Evolutionary conservation across 92 coral and sea anemone species (phyloP).

Genomic region (Micromussa lordhowensis): DNA sequence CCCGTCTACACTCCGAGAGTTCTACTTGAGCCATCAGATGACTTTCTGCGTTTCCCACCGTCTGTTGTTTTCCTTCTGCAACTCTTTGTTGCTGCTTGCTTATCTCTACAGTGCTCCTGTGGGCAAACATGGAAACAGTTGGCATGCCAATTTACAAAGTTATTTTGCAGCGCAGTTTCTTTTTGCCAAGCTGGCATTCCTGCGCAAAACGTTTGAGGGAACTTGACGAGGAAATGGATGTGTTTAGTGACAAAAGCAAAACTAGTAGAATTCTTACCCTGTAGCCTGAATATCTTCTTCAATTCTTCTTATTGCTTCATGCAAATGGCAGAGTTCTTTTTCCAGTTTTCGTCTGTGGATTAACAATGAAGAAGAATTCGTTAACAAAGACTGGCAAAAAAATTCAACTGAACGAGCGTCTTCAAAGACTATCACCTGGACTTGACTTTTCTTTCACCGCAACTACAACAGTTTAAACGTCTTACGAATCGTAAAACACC

Average conservation of each 20-base stretch:
- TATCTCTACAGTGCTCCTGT: conserved; percentile 6
- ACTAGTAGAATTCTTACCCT: not conserved
- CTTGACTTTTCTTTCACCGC: not conserved
- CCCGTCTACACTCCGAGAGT: conserved; percentile 1
- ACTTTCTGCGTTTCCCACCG: not conserved
- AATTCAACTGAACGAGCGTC: not conserved
- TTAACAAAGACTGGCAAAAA: too few relatives aligned
- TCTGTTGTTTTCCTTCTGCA: conserved; percentile 25
- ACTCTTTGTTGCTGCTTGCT: conserved; percentile 28
- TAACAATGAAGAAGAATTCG: not conserved
- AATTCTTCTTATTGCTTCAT: not conserved
- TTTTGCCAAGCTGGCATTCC: not conserved
- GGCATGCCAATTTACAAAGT: not conserved
- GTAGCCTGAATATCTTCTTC: not conserved
- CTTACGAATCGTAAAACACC: conserved; percentile 24
- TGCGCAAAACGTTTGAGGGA: not conserved
- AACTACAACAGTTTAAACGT: conserved; percentile 27
- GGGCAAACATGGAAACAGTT: not conserved
- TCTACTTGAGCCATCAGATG: conserved; percentile 33
- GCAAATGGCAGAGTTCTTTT: not conserved
- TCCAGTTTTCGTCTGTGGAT: conserved; percentile 7
- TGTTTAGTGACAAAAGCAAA: not conserved
- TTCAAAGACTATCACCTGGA: conserved; percentile 1
- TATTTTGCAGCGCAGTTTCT: not conserved
- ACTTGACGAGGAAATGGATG: not conserved